Evolutionary conservation across 2,113 vertebrate genomes (phyloP).

Genomic region (Dicentrarchus labrax): DNA sequence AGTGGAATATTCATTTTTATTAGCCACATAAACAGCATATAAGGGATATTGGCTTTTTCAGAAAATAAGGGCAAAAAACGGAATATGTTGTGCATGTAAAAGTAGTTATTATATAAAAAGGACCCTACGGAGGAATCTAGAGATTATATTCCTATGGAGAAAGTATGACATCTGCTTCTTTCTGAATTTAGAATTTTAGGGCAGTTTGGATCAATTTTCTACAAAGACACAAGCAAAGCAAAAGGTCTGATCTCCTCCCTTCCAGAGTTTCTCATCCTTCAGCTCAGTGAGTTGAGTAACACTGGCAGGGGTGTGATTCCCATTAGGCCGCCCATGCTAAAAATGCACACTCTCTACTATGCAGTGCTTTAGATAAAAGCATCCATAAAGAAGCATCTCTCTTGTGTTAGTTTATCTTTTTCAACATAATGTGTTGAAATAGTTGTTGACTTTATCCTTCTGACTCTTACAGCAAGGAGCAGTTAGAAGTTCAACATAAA

Average conservation of each 20-base stretch:
- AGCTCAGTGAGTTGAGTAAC: background rate
- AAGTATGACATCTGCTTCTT: background rate
- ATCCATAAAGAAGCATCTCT: background rate
- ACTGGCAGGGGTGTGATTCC: conserved; percentile 3
- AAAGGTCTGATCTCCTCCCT: background rate
- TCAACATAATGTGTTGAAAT: background rate
- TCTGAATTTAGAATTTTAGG: background rate
- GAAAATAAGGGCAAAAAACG: too few relatives aligned
- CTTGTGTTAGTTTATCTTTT: background rate
- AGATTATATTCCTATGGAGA: background rate
- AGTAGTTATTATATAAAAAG: too few relatives aligned
- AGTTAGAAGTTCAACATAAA: background rate
- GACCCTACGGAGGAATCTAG: too few relatives aligned
- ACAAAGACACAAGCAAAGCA: background rate
- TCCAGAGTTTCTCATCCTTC: background rate
- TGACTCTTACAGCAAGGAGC: background rate
- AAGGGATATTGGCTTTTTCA: too few relatives aligned
- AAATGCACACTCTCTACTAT: background rate
- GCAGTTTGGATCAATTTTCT: background rate
- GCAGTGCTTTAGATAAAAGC: background rate
- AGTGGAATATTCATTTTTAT: too few relatives aligned
- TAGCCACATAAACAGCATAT: too few relatives aligned
- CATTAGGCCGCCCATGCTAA: background rate
- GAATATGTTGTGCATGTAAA: too few relatives aligned
- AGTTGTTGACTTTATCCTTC: background rate